phyloP scores from a whole-genome alignment of 1,140 invertebrate genomes.

The Drosophila guanche region DNA sequence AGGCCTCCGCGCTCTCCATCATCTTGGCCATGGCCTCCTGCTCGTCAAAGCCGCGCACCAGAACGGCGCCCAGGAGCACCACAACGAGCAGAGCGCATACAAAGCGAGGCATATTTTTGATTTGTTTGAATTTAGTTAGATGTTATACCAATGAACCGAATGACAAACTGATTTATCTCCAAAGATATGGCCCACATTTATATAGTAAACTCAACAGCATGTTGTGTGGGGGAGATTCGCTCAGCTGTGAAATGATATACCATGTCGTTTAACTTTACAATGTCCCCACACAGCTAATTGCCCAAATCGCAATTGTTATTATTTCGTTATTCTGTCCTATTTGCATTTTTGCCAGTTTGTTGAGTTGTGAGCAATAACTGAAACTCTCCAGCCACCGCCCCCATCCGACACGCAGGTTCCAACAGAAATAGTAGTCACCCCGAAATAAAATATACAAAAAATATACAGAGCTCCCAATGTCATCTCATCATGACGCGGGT shows the following conservation, averaged over 20 bases:
- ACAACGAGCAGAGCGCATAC: conserved; percentile 19
- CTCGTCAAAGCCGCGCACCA: conserved; percentile 52
- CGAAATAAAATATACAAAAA: neutral
- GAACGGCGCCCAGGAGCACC: conserved; percentile 24
- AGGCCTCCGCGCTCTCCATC: conserved; percentile 45
- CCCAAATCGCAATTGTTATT: conserved; percentile 9
- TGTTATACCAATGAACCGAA: conserved; percentile 21
- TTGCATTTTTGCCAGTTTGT: neutral
- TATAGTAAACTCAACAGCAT: conserved; percentile 17
- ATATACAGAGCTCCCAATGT: too few species aligned
- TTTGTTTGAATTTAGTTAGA: neutral
- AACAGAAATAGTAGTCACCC: neutral
- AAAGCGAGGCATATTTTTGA: conserved; percentile 43
- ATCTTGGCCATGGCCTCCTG: conserved; percentile 58
- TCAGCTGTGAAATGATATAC: conserved; percentile 71
- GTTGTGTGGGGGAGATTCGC: neutral
- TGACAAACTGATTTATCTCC: conserved; percentile 18
- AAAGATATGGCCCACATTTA: conserved; percentile 2
- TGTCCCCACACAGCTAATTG: conserved; percentile 16
- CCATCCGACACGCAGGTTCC: conserved; percentile 14
- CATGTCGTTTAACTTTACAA: conserved; percentile 29
- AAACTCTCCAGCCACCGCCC: conserved; percentile 8
- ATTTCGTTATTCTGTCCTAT: conserved; percentile 1
- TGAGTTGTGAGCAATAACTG: conserved; percentile 12
- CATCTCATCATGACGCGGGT: too few species aligned